Base-by-base conservation (phyloP, 2,888 invertebrate species). In the Luperina testacea region DNA sequence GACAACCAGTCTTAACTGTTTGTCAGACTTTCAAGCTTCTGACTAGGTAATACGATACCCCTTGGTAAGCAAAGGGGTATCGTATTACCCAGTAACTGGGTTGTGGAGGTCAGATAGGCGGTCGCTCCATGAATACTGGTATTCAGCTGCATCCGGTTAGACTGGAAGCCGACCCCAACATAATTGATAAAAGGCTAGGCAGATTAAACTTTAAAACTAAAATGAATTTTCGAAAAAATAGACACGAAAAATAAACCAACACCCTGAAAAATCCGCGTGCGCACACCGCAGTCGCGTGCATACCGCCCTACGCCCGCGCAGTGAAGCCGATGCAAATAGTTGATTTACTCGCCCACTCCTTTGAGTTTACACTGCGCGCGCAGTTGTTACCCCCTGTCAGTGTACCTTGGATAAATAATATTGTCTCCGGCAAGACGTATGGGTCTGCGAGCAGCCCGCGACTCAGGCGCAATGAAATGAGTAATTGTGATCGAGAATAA, bases 341-440 rank as follows among this genome's bases (percentile, higher is more conserved):
- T 96, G 96, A 96, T 96, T 96, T 95, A 95, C 93, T 90, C 91
- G 89, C 89, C 80, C 92, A 92, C 93, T 92, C 91, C 92, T 88
- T 90, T 85, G 84, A 90, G 90, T 87, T 93, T 92, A 92, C 92
- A 91, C 89, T 86, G 91, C 90, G 82, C 88, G 85, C 83, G 90
- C 91, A 92, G 89, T 91, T 91, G 90, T 89, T 89, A 89, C 91
- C 84, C 84, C 83, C 75, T 88, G 92, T 92, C 94, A 91, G 88
- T 92, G 92, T 91, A 91, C 88, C 87, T 81, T 72, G 90, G 89
- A 93, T 95, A 95, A 95, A 95, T 95, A 94, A 94, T 93, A 94
- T 88, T 90, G 95, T 95, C 95, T 91, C 91, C 69, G 64, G 82
- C 86, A 91, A 94, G 94, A 95, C 88, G 89, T 91, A 95, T 93